A percentile compares a stretch with the other conserved stretches of the same genome.
These are phyloP conservation scores for Euschistus heros DNA, from an alignment of 1,140 invertebrate genomes.

Conservation along the genomic window DNA sequence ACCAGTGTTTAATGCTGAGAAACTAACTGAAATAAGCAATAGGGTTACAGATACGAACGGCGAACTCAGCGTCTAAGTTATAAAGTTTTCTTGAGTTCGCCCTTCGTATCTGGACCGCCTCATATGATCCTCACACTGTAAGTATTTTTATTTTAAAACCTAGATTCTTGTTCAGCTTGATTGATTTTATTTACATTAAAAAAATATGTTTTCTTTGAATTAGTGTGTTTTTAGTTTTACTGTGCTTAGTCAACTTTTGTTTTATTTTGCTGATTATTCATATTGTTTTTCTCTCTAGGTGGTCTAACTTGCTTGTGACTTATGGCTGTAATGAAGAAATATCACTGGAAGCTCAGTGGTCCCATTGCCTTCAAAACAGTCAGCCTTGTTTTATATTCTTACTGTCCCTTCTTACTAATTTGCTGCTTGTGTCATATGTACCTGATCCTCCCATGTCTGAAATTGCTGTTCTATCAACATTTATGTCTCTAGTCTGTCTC, in stretches of 20 bases:
- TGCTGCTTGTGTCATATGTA: slow-evolving; percentile 64
- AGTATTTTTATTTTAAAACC: too few relatives aligned
- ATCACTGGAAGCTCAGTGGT: slow-evolving; percentile 63
- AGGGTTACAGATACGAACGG: too few relatives aligned
- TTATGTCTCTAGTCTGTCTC: slow-evolving; percentile 60
- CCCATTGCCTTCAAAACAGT: slow-evolving; percentile 70
- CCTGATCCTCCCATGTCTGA: slow-evolving; percentile 59
- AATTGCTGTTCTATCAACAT: slow-evolving; percentile 61
- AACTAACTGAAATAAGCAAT: too few relatives aligned
- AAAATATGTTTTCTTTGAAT: background rate
- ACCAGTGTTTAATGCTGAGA: too few relatives aligned
- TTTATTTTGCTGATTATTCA: background rate
- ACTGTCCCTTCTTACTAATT: slow-evolving; percentile 56
- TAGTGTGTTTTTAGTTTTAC: background rate
- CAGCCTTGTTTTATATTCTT: slow-evolving; percentile 71
- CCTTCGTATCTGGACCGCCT: too few relatives aligned
- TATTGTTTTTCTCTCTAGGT: slow-evolving; percentile 32
- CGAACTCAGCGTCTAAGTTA: too few relatives aligned
- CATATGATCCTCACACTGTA: too few relatives aligned
- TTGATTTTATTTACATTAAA: background rate
- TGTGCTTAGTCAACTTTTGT: background rate
- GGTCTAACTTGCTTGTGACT: slow-evolving; percentile 64
- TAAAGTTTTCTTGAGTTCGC: too few relatives aligned
- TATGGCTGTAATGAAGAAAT: slow-evolving; percentile 54
- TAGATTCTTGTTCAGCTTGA: background rate